Percentiles rank a stretch among this genome's conserved stretches.
Evolutionary conservation across 92 coral and sea anemone species (phyloP).

Genomic region (Pocillopora meandrina): DNA sequence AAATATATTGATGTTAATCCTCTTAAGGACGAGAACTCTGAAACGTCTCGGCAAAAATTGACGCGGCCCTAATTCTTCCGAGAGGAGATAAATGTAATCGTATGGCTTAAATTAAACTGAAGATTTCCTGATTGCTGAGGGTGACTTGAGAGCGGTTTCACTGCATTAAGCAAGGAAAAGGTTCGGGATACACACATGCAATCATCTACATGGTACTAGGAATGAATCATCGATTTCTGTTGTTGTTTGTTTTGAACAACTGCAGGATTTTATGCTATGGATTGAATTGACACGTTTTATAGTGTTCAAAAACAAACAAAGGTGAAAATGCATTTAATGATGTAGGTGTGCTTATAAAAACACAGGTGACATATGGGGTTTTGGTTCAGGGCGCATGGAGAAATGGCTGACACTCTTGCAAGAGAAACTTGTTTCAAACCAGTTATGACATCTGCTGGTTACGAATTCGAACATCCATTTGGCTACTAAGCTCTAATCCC

Average conservation of each 20-base stretch:
- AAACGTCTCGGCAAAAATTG: not conserved
- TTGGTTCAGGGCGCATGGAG: no score
- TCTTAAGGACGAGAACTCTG: constrained; percentile 16
- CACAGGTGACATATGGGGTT: not conserved
- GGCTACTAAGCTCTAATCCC: no score
- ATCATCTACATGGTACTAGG: not conserved
- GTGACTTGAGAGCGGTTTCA: not conserved
- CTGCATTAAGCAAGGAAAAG: not conserved
- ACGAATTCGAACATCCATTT: no score
- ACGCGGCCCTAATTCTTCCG: constrained; percentile 15
- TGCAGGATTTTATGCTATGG: constrained; percentile 4
- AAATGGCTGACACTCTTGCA: no score
- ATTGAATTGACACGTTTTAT: not conserved
- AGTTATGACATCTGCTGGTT: no score
- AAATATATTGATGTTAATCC: constrained; percentile 11
- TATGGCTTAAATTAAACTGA: not conserved
- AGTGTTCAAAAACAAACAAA: not conserved
- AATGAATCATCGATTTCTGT: not conserved
- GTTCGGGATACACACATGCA: not conserved
- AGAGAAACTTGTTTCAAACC: no score
- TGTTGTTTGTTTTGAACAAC: not conserved
- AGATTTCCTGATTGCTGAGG: not conserved
- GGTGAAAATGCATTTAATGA: not conserved
- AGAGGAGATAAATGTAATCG: not conserved
- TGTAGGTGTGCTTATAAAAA: not conserved